Evolutionary conservation across 2,113 vertebrate species (phyloP), one percentile per base, ranked within the genome.

Genomic region (Benitochromis conjunctus): DNA sequence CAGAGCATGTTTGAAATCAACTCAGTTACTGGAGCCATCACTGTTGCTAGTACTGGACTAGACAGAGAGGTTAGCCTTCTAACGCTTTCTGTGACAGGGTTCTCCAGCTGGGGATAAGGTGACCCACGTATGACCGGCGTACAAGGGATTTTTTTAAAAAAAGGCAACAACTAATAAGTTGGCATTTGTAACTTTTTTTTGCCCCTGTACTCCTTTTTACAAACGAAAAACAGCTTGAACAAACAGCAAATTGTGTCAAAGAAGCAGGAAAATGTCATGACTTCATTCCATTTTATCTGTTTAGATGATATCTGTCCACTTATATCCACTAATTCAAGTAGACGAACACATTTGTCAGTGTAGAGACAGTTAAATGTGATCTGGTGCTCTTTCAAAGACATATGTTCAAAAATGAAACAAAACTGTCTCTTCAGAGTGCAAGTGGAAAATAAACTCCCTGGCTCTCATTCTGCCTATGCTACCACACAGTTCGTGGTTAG

Each of bases 1-100:
- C 38, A 9, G 21, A 2, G 0, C 0, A 95, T 98, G 96, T 99
- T 99, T 93, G 91, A 14, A 21, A 97, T 99, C 53, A 94, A 98
- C 66, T 6, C 55, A 0, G 0, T 53, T 1, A 96, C 11, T 1
- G 98, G 98, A 14, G 21, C 80, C 82, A 98, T 99, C 92, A 95
- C 96, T 0, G 95, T 98, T 8, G 84, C 84, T 3, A 31, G 88
- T 9, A 10, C 36, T 0, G 96, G 97, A 2, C 96, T 99, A 34
- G 97, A 99, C 92, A 92, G 97, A 93, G 97, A 98, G 97, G 98
- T 98, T 55, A 88, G 93, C 1, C 7, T 80, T 48, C 38, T 38
- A 51, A 64, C 66, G 46, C 18, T 43, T 21, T 21, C 19, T 41
- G 62, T 41, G 34, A 21, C 19, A 21, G 62, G 46, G 14, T 48